Evolutionary conservation across 1,140 invertebrate species (phyloP), one percentile per base, ranked within the genome.

Genomic region (Danaus plexippus): DNA sequence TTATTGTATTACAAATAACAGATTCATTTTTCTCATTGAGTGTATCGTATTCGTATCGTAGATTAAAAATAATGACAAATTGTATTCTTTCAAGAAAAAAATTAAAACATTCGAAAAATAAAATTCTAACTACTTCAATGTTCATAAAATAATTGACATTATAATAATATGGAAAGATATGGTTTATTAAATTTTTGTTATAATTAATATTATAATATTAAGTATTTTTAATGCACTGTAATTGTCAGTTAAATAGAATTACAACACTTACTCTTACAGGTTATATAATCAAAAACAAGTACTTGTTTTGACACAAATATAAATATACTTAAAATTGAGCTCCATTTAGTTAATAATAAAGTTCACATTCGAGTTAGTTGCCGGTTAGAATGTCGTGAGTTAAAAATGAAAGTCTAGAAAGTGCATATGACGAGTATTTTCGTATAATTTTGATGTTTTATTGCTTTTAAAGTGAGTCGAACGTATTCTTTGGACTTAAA

Each of bases 351-450:
- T 22, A 32, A 0, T 0, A 12, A 9, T 59, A 61, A 53, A 45
- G 52, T 56, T 65, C 1, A 43, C 44, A 41, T 44, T 61, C 11
- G 11, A 22, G 42, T n/a, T 2, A 5, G 22, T 22, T 8, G 2
- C 2, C 43, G 53, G 51, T 32, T 59, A 59, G 51, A 59, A 59
- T 54, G 52, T 59, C 46, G 18, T 54, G 47, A 48, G n/a, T 18
- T 59, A 59, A 63, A 59, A 59, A 63, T 55, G 52, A 63, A 59
- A 55, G 49, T 54, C 54, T 46, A 47, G 47, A 57, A 58, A 58
- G 51, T 51, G 15, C 32, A 15, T 9, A 48, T 18, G 47, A 11
- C 7, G 15, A 47, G 11, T 45, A 45, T 45, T 45, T 45, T 45
- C 44, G 2, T n/a, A n/a, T 45, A 45, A 32, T 32, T 32, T 32